Conservation (phyloP, 2,888 invertebrate genomes). For the Melieria picta region DNA sequence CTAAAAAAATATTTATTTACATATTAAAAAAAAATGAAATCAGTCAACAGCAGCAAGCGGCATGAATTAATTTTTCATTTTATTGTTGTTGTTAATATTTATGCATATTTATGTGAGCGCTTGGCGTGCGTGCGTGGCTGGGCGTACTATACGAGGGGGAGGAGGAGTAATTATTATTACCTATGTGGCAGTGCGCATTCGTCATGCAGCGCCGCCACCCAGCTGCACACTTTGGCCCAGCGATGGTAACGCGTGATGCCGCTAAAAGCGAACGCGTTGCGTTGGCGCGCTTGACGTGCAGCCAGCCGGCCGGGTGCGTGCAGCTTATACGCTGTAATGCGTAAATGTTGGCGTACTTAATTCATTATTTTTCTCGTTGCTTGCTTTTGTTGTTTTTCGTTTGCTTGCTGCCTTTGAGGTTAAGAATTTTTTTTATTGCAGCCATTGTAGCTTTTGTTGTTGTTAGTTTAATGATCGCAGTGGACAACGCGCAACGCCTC, state of each 20-base stretch:
- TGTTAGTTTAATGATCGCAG: slow-evolving; percentile 1
- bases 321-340: background rate
- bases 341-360: too few relatives aligned
- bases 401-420: background rate
- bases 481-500: slow-evolving; percentile 44
- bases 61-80: too few relatives aligned
- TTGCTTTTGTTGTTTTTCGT: slow-evolving; percentile 8
- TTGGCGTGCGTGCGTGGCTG: too few relatives aligned
- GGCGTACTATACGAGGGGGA: too few relatives aligned
- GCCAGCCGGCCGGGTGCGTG: background rate
- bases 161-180: too few relatives aligned
- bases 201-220: background rate
- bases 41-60: too few relatives aligned
- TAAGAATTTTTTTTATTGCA: background rate
- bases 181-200: background rate
- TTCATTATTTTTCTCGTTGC: background rate
- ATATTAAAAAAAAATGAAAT: too few relatives aligned
- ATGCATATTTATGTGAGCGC: too few relatives aligned
- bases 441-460: slow-evolving; percentile 3
- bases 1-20: too few relatives aligned
- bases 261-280: too few relatives aligned
- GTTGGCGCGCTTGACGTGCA: too few relatives aligned
- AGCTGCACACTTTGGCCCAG: background rate
- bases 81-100: too few relatives aligned
- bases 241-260: background rate